Base-by-base conservation (phyloP, 2,797 vertebrate species). In the Pogonophryne albipinna region DNA sequence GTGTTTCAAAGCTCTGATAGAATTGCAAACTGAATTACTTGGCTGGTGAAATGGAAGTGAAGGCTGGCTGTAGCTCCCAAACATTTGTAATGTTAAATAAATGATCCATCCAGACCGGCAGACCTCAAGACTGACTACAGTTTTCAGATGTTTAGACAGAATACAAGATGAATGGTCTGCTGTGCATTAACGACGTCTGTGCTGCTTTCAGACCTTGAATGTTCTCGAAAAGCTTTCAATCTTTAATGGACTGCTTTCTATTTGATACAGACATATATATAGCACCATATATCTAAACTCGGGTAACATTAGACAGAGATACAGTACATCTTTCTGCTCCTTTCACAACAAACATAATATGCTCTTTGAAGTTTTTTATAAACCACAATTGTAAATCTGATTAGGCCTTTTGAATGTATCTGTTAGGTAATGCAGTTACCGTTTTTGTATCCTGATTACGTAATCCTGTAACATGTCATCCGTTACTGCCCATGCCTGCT, bases 41-140 rank as follows among this genome's bases (percentile, higher is more conserved):
- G 4, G 58, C 51, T 23, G 45, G 57, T 71, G 50, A 19, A 67
- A 42, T 34, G 13, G 51, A 73, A 55, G 23, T 16, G 56, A 66
- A 53, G n/a, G 57, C 49, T 67, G 67, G 42, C 58, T 44, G 0
- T 42, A 17, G 56, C 68, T 74, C 31, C 44, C 1, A 46, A 67
- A 76, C 53, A 66, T 75, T 17, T 50, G 49, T 63, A 69, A 45
- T 8, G 15, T 64, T 80, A 63, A 86, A 89, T 86, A 74, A 83
- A 80, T 59, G 0, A 87, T 79, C 52, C 69, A 42, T 23, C 19
- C 53, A 42, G 38, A 45, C 76, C 57, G 31, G 75, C 47, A 19
- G 44, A 34, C 66, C 46, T 47, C 23, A 59, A 80, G 61, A 83
- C 41, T 41, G 58, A 68, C 59, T 16, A 6, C 10, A 1, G n/a